Percentiles rank a stretch among this genome's conserved stretches.
phyloP scores from a whole-genome alignment of 2,113 vertebrate genomes.

The Anolis sagrei region DNA sequence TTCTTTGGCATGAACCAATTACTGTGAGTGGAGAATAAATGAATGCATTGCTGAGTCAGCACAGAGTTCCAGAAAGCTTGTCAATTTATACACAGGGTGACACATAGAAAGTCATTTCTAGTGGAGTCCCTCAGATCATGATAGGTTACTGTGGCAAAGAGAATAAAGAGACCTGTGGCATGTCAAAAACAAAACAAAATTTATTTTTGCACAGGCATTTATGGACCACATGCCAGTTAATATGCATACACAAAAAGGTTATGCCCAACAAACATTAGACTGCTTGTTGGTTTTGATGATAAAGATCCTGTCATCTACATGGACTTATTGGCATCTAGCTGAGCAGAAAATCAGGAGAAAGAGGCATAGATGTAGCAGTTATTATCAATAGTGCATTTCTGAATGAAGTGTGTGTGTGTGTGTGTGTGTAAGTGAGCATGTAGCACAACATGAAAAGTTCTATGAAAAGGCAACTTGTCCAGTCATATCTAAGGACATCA shows the following conservation, averaged over 20 bases:
- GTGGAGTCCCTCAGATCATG: no score
- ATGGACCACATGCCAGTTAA: no score
- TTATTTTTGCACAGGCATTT: no score
- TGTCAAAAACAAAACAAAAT: no score
- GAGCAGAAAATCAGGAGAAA: constrained; percentile 50
- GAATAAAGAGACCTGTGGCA: no score
- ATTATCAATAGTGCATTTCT: constrained; percentile 57
- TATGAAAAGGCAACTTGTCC: background rate
- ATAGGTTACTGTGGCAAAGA: no score
- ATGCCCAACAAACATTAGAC: no score
- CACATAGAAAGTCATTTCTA: no score
- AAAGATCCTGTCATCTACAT: no score
- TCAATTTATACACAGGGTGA: background rate
- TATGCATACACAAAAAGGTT: no score
- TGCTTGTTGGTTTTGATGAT: no score
- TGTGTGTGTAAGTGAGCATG: background rate
- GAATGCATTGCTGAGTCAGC: constrained; percentile 25
- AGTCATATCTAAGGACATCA: no score
- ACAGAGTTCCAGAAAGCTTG: constrained; percentile 31
- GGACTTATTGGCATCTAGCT: constrained; percentile 34
- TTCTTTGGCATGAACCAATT: constrained; percentile 51
- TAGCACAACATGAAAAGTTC: background rate
- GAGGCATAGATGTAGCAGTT: constrained; percentile 63
- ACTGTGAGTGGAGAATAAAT: constrained; percentile 16
- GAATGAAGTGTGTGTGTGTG: constrained; percentile 31